Evolutionary conservation across 2,113 vertebrate genomes (phyloP).

Genomic region (Ochotona curzoniae): DNA sequence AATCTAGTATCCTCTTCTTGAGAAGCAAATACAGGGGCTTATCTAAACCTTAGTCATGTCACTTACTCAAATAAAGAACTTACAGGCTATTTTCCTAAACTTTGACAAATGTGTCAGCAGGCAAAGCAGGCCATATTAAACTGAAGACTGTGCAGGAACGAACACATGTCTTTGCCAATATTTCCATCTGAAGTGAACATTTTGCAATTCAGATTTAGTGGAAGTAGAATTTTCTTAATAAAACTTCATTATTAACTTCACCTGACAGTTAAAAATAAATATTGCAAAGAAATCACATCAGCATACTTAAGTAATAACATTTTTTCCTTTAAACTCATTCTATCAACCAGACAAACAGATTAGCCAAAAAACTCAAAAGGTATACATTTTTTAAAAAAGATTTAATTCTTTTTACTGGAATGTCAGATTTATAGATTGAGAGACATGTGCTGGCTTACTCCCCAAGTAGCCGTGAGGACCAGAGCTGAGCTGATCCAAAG

Average conservation of each 20-base stretch:
- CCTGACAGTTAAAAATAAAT: conserved; percentile 71
- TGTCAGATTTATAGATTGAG: too few relatives aligned
- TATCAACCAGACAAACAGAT: conserved; percentile 59
- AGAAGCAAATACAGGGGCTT: conserved; percentile 48
- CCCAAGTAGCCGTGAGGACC: too few relatives aligned
- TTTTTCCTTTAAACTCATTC: conserved; percentile 47
- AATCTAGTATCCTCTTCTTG: too few relatives aligned
- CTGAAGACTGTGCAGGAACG: conserved; percentile 31
- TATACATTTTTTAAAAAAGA: too few relatives aligned
- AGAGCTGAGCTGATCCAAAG: too few relatives aligned
- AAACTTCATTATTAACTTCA: conserved; percentile 82
- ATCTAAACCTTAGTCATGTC: conserved; percentile 61
- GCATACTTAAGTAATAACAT: conserved; percentile 76
- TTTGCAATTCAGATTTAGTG: conserved; percentile 68
- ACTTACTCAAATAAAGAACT: conserved; percentile 61
- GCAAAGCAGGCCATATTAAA: conserved; percentile 29
- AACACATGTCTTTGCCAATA: not conserved
- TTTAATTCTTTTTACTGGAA: too few relatives aligned
- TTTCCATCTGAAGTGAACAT: conserved; percentile 44
- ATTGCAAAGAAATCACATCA: conserved; percentile 74
- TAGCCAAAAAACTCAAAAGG: conserved; percentile 12
- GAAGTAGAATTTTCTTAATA: conserved; percentile 60
- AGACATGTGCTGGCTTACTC: too few relatives aligned
- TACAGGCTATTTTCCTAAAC: conserved; percentile 60
- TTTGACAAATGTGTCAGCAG: conserved; percentile 32